A percentile compares a stretch with the other conserved stretches of the same genome.
Evolutionary conservation across 2,113 vertebrate species (phyloP).

Genomic region (Ctenodactylus gundi): DNA sequence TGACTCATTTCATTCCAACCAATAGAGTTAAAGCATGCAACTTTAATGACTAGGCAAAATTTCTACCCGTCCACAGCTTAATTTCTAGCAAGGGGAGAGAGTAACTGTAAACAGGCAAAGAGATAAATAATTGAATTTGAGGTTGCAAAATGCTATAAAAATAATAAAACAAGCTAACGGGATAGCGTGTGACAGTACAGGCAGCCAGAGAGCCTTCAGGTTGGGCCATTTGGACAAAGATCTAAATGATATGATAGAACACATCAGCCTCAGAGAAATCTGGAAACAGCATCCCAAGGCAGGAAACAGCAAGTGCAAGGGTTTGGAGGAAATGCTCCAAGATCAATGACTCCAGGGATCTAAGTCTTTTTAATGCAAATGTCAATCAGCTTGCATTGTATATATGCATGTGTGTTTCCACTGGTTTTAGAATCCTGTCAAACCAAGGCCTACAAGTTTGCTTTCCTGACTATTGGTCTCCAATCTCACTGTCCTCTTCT

Average conservation of each 20-base stretch:
- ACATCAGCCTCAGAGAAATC: neutral
- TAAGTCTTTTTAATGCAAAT: constrained; percentile 7
- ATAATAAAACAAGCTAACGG: neutral
- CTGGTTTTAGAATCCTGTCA: neutral
- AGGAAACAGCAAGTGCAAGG: neutral
- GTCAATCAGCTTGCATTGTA: neutral
- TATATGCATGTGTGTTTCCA: neutral
- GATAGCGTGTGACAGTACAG: neutral
- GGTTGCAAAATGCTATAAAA: constrained; percentile 48
- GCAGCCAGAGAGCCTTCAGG: neutral
- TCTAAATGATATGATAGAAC: neutral
- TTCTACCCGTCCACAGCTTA: neutral
- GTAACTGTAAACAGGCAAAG: constrained; percentile 42
- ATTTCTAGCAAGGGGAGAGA: constrained; percentile 21
- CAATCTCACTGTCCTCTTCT: neutral
- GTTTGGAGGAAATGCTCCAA: neutral
- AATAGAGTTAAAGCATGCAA: constrained; percentile 68
- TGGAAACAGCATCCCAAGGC: neutral
- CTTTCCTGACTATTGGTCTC: neutral
- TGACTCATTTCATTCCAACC: constrained; percentile 64
- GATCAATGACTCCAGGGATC: neutral
- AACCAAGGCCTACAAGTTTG: neutral
- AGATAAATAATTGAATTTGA: constrained; percentile 50
- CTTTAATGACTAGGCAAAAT: constrained; percentile 66
- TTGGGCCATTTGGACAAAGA: neutral